A percentile compares a stretch with the other conserved stretches of the same genome.
Evolutionary conservation across 1,140 invertebrate genomes (phyloP).

Genomic region (Ostrea edulis): DNA sequence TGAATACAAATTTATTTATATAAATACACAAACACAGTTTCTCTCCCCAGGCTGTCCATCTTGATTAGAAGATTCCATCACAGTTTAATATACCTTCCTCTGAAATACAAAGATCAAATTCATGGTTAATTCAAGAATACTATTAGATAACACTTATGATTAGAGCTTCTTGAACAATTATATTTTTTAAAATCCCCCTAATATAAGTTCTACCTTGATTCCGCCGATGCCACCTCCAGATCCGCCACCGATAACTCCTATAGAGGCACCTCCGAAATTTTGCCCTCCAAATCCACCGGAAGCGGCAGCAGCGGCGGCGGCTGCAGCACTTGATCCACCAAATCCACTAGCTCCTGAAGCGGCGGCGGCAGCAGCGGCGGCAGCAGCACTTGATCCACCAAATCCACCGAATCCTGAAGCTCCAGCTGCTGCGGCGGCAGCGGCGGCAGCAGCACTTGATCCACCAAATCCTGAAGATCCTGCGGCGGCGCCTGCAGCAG

Average conservation of each 20-base stretch:
- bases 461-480: background rate
- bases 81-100: conserved; percentile 4
- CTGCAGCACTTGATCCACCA: conserved; percentile 25
- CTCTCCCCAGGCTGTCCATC: background rate
- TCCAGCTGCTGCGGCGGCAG: background rate
- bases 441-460: background rate
- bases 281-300: background rate
- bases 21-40: background rate
- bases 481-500: background rate
- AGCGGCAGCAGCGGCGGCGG: background rate
- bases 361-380: background rate
- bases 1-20: background rate
- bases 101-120: background rate
- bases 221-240: background rate
- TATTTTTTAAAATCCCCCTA: background rate
- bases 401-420: background rate
- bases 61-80: conserved; percentile 25
- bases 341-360: background rate
- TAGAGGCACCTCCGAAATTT: background rate
- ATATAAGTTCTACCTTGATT: background rate
- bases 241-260: conserved; percentile 6
- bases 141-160: background rate
- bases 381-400: background rate
- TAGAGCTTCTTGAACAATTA: background rate
- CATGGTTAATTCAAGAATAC: background rate